Evolutionary conservation across 2,113 vertebrate species (phyloP), one percentile per base, ranked within the genome.

Genomic region (Stegastes partitus): DNA sequence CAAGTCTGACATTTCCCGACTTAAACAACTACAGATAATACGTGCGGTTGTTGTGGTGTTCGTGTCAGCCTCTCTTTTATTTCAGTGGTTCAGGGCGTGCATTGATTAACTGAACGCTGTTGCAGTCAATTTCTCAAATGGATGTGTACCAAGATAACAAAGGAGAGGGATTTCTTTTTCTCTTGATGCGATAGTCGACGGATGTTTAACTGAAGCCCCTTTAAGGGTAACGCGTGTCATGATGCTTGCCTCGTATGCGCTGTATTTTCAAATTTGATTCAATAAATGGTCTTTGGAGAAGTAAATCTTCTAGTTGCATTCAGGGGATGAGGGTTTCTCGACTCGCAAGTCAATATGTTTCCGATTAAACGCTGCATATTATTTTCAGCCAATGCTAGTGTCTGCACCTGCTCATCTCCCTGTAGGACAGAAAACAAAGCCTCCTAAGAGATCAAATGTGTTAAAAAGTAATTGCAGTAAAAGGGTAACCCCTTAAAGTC

Each of bases 251-350:
- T 75, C 37, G 56, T 64, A 70, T 66, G 59, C 71, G 49, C 61
- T 51, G 15, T 74, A 74, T 73, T 66, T 68, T 22, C 51, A 45
- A 68, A 84, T 88, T 82, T 80, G 68, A 85, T 68, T 91, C 77
- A 73, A 82, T 85, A 87, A 78, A 87, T 68, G 59, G 75, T 62
- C 69, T 82, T 77, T 69, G 65, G 62, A 87, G 75, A 74, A 1
- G 8, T 73, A 80, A 61, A 88, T 74, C 22, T 76, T 57, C 76
- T 66, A 70, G 59, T 57, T 86, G 28, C 47, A 16, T 49, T 65
- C 55, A 39, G 39, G 0, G 53, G 77, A 71, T 58, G 42, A 74
- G 15, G 74, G 12, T 76, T 55, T 56, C 66, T 66, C 66, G 45
- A 57, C 64, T 45, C 53, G 39, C 56, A 68, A 77, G 85, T 89